These are phyloP conservation scores for Achroia grisella DNA, from an alignment of 1,140 invertebrate genomes.

Conservation along the genomic window DNA sequence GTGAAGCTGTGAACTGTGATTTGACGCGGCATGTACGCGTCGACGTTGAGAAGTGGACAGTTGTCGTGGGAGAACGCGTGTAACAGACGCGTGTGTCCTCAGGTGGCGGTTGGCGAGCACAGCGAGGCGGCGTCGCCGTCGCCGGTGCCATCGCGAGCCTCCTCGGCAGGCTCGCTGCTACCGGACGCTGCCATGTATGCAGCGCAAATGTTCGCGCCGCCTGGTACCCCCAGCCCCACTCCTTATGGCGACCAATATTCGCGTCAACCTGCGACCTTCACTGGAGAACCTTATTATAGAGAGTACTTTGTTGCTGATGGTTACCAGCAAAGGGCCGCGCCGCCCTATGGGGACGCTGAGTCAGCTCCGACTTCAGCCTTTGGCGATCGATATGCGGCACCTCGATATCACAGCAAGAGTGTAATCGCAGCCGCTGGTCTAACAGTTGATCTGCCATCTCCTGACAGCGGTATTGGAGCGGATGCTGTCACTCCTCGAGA, in stretches of 20 bases:
- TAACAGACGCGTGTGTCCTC: slow-evolving; percentile 71
- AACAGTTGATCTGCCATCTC: slow-evolving; percentile 92
- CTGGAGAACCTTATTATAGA: slow-evolving; percentile 66
- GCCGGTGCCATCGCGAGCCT: slow-evolving; percentile 63
- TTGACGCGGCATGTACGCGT: slow-evolving; percentile 68
- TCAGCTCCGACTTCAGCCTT: slow-evolving; percentile 51
- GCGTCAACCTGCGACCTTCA: slow-evolving; percentile 50
- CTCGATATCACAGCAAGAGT: slow-evolving; percentile 69
- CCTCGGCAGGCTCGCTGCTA: slow-evolving; percentile 65
- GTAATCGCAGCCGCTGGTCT: slow-evolving; percentile 81
- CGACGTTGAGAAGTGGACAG: slow-evolving; percentile 62
- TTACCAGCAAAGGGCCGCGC: slow-evolving; percentile 63
- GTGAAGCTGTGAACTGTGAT: slow-evolving; percentile 65
- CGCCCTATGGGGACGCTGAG: slow-evolving; percentile 59
- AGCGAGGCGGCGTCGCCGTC: slow-evolving; percentile 65
- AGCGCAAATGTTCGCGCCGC: slow-evolving; percentile 69
- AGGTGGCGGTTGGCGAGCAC: slow-evolving; percentile 65
- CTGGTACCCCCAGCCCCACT: slow-evolving; percentile 67
- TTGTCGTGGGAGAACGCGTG: slow-evolving; percentile 70
- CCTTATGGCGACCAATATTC: slow-evolving; percentile 66
- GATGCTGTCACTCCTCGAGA: slow-evolving; percentile 92
- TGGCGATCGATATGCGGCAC: slow-evolving; percentile 61
- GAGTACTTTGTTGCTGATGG: slow-evolving; percentile 67
- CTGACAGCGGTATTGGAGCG: slow-evolving; percentile 92
- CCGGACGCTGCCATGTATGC: slow-evolving; percentile 70